Evolutionary conservation across 53 echinoderm and acorn worm species (phyloP), one percentile per base, ranked within the genome.

Genomic region (Hippasteria phrygiana): DNA sequence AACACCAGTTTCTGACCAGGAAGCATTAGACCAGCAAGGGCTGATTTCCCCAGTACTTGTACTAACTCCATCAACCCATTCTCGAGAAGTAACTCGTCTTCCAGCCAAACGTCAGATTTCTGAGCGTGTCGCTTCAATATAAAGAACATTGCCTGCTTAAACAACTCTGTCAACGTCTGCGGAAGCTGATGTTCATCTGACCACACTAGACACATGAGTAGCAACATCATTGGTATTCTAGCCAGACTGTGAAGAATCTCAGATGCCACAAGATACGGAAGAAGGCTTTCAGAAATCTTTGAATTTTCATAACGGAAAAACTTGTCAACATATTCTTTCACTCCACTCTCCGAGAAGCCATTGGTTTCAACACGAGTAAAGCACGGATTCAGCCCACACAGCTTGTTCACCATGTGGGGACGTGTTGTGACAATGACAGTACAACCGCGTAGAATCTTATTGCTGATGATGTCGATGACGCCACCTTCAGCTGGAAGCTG

Each of bases 401-500:
- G 47, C 75, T 43, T 62, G 1, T 63, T 64, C 22, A 63, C 47
- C 47, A 56, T 76, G 27, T 85, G 69, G 38, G 65, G 85, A 14
- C 91, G 66, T 27, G 91, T 84, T 2, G 87, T 91, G 36, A 87
- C 78, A 85, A 86, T 16, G 27, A 85, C 65, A 37, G 76, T 77
- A 36, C 76, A 64, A 17, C 77, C 77, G 14, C 80, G 56, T 20
- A 91, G 47, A 20, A 43, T 55, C 55, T 22, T 43, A n/a, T 77
- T 87, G 66, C 40, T 69, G 3, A 88, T 73, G 17, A 88, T 29
- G 34, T 74, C 62, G n/a, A 56, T 26, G 63, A 88, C 31, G 34
- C 59, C 74, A 18, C 88, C 64, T 37, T 43, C 42, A 38, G 54
- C 24, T 56, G 37, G 55, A 22, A 71, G 54, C 59, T 72, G 64